Conservation (phyloP, 2,888 invertebrate genomes). For the Clunio marinus region DNA sequence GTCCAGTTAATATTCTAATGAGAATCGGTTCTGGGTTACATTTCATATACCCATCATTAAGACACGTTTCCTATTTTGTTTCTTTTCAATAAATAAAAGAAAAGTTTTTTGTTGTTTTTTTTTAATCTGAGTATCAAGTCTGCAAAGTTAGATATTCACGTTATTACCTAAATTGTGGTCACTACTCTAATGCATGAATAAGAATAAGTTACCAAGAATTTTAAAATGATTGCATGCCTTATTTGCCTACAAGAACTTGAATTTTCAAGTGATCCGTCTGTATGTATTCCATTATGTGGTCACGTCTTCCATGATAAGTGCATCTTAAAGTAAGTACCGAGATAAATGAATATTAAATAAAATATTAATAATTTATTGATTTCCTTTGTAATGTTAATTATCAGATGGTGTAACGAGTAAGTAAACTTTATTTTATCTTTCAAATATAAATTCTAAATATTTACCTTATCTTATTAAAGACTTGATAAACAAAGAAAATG, state of each 20-base stretch:
- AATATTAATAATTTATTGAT: not conserved
- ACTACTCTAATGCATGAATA: not conserved
- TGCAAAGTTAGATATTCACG: not conserved
- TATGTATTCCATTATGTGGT: not conserved
- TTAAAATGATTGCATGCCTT: not conserved
- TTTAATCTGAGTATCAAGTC: not conserved
- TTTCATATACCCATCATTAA: too few relatives aligned
- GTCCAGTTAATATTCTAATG: not conserved
- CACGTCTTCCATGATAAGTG: slow-evolving; percentile 2
- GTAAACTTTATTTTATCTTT: not conserved
- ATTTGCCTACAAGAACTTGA: not conserved
- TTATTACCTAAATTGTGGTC: too few relatives aligned
- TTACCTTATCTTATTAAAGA: too few relatives aligned
- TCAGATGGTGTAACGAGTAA: not conserved
- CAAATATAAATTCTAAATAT: too few relatives aligned
- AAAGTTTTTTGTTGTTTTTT: too few relatives aligned
- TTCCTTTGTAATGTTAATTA: not conserved
- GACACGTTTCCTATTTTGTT: not conserved
- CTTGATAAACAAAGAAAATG: too few relatives aligned
- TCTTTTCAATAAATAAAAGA: not conserved
- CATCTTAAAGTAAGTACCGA: not conserved
- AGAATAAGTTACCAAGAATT: not conserved
- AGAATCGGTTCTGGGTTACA: too few relatives aligned
- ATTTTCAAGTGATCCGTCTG: not conserved
- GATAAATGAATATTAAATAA: not conserved